These are phyloP conservation scores for Chaenogobius annularis DNA, from an alignment of 2,113 vertebrate species.

Conservation along the genomic window DNA sequence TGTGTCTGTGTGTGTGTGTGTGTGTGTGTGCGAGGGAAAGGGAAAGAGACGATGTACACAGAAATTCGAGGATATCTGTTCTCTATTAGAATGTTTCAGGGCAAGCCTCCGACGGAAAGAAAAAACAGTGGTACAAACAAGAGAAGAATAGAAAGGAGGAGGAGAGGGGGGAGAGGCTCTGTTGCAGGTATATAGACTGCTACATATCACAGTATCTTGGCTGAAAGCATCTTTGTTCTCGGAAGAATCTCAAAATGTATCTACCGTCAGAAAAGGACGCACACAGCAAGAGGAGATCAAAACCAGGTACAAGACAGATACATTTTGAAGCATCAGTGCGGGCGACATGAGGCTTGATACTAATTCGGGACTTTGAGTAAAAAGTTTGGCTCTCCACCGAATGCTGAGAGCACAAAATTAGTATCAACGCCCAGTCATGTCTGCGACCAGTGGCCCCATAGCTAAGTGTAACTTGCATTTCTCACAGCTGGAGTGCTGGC, in stretches of 20 bases:
- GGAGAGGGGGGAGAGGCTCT: constrained; percentile 67
- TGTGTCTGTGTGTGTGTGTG: constrained; percentile 38
- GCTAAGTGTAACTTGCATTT: constrained; percentile 78
- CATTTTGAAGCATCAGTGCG: constrained; percentile 96
- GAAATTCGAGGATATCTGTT: constrained; percentile 99
- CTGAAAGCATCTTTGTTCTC: constrained; percentile 85
- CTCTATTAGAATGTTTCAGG: constrained; percentile 96
- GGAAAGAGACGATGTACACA: constrained; percentile 75
- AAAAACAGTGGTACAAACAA: constrained; percentile 78
- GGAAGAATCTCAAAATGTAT: constrained; percentile 92
- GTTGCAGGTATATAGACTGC: constrained; percentile 82
- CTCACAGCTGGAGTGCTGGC: constrained; percentile 2
- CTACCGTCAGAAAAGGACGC: constrained; percentile 72
- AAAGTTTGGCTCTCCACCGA: constrained; percentile 73
- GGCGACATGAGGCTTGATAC: constrained; percentile 86
- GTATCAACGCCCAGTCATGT: constrained; percentile 83
- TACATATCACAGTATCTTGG: constrained; percentile 85
- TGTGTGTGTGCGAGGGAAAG: constrained; percentile 47
- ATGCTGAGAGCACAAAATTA: constrained; percentile 87
- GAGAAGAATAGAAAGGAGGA: constrained; percentile 63
- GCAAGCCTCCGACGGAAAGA: constrained; percentile 81
- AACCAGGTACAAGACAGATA: constrained; percentile 80
- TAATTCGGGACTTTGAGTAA: constrained; percentile 81
- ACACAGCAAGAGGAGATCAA: constrained; percentile 69
- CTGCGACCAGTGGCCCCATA: constrained; percentile 85